phyloP scores from a whole-genome alignment of 1,140 invertebrate genomes.

The Drusus annulatus region DNA sequence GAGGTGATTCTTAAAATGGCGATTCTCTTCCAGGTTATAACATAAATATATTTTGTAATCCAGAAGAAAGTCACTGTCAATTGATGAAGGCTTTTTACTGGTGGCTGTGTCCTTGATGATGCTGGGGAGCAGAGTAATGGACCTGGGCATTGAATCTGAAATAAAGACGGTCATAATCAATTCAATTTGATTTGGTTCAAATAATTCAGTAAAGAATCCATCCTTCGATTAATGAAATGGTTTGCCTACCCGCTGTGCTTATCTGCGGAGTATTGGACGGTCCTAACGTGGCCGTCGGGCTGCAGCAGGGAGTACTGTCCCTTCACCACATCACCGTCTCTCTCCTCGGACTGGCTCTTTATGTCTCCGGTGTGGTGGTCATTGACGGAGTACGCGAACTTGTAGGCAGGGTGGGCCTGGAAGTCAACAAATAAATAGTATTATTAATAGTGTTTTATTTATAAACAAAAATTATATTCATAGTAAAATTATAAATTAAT shows the following conservation, averaged over 20 bases:
- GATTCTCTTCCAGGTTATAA: too few species aligned
- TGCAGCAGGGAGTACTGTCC: conserved; percentile 71
- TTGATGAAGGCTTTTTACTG: background rate
- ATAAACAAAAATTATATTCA: too few species aligned
- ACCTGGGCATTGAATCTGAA: conserved; percentile 64
- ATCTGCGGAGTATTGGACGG: conserved; percentile 70
- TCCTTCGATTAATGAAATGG: too few species aligned
- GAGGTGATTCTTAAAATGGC: too few species aligned
- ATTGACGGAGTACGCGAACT: conserved; percentile 69
- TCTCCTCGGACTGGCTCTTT: conserved; percentile 73
- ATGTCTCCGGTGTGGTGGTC: conserved; percentile 72
- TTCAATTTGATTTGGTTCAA: background rate
- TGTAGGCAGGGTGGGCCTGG: conserved; percentile 67
- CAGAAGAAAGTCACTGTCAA: too few species aligned
- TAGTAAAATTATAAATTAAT: too few species aligned
- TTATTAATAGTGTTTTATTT: too few species aligned
- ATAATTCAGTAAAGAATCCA: too few species aligned
- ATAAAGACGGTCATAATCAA: conserved; percentile 26
- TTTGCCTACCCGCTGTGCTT: conserved; percentile 64
- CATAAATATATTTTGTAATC: too few species aligned
- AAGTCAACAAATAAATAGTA: background rate
- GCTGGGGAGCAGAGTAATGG: background rate
- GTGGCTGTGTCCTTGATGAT: conserved; percentile 3
- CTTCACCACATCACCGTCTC: conserved; percentile 72
- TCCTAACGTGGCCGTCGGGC: conserved; percentile 69